phyloP scores from a whole-genome alignment of 2,797 vertebrate genomes.

The Miichthys miiuy region DNA sequence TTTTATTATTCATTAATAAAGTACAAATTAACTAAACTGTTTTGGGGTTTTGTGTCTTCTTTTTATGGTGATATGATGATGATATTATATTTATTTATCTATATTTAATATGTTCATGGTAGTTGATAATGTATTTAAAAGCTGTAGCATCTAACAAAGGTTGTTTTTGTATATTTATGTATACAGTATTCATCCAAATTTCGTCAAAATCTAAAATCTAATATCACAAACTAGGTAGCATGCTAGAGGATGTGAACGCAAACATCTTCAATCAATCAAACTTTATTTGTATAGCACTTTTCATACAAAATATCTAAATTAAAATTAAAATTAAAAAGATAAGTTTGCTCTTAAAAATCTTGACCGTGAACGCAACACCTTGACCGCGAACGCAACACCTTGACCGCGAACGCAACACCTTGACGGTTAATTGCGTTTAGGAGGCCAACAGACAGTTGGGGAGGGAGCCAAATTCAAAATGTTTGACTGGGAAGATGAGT shows the following conservation, averaged over 20 bases:
- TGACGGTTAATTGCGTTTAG: not conserved
- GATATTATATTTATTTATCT: too few relatives aligned
- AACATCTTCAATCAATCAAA: not conserved
- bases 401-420: conserved; percentile 20
- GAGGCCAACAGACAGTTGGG: not conserved
- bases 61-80: too few relatives aligned
- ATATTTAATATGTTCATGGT: rapidly evolving
- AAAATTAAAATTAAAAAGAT: too few relatives aligned
- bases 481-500: conserved; percentile 87
- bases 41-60: conserved; percentile 6
- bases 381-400: not conserved
- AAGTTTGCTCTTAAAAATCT: too few relatives aligned
- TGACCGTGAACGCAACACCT: too few relatives aligned
- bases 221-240: too few relatives aligned
- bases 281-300: too few relatives aligned
- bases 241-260: too few relatives aligned
- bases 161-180: too few relatives aligned
- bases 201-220: too few relatives aligned
- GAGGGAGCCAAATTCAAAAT: conserved; percentile 53
- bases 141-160: not conserved
- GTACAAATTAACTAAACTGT: conserved; percentile 73
- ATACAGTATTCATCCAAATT: too few relatives aligned
- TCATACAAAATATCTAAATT: too few relatives aligned
- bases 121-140: not conserved
- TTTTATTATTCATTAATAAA: conserved; percentile 92